Evolutionary conservation across 1,140 invertebrate genomes (phyloP).

Genomic region (Drosophila kurseongensis): DNA sequence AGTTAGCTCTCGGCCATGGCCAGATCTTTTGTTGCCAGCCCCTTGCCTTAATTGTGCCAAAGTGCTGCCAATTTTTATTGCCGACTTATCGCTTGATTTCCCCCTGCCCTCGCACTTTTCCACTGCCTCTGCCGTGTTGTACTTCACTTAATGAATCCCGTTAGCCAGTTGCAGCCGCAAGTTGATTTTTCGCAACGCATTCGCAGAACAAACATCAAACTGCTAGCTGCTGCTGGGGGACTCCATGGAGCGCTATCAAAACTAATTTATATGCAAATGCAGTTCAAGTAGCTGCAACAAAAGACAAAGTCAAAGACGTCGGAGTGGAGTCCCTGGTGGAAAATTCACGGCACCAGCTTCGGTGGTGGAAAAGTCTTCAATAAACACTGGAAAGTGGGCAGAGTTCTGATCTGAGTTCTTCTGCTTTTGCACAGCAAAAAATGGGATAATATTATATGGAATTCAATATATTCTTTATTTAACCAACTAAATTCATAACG

Average conservation of each 20-base stretch:
- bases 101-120: constrained; percentile 18
- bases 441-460: background rate
- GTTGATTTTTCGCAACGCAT: constrained; percentile 72
- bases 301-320: constrained; percentile 56
- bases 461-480: no score
- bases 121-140: constrained; percentile 35
- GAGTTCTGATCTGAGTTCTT: constrained; percentile 37
- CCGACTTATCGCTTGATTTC: constrained; percentile 77
- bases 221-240: constrained; percentile 27
- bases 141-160: constrained; percentile 80
- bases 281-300: constrained; percentile 78
- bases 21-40: constrained; percentile 64
- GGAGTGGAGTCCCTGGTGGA: constrained; percentile 25
- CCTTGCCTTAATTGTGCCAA: constrained; percentile 70
- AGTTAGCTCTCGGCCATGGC: constrained; percentile 44
- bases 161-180: constrained; percentile 55
- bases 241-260: constrained; percentile 67
- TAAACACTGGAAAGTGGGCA: constrained; percentile 39
- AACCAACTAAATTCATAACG: no score
- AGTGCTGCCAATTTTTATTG: constrained; percentile 81
- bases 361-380: constrained; percentile 32
- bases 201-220: constrained; percentile 77
- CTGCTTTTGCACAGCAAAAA: constrained; percentile 22
- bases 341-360: constrained; percentile 44
- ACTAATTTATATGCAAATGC: constrained; percentile 83